A percentile compares a stretch with the other conserved stretches of the same genome.
Evolutionary conservation across 2,888 invertebrate species (phyloP).

Genomic region (Troides aeacus): DNA sequence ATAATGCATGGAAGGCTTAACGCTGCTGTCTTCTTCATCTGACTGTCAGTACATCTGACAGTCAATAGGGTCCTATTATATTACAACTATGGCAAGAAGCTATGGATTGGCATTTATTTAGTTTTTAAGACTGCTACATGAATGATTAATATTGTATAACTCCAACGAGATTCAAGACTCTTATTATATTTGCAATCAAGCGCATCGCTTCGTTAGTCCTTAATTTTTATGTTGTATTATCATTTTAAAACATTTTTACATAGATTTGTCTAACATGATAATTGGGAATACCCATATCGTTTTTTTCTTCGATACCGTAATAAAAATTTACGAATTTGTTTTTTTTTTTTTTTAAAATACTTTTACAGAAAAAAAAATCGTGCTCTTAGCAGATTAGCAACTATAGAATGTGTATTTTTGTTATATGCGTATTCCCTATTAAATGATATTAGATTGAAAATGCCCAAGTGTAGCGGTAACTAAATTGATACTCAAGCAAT

Average conservation of each 20-base stretch:
- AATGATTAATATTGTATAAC: constrained; percentile 12
- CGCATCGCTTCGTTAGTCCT: constrained; percentile 18
- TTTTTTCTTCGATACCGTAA: too few species aligned
- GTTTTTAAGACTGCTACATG: constrained; percentile 15
- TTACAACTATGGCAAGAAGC: background rate
- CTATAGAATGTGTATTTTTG: too few species aligned
- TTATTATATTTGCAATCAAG: constrained; percentile 4
- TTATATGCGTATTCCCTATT: background rate
- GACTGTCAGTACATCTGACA: background rate
- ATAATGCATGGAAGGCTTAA: constrained; percentile 28
- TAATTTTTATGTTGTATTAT: constrained; percentile 14
- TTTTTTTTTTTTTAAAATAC: too few species aligned
- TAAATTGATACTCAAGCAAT: constrained; percentile 41
- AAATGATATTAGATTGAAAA: background rate
- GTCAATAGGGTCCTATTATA: background rate
- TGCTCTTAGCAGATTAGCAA: too few species aligned
- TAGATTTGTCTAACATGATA: constrained; percentile 3
- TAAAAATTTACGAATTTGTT: too few species aligned
- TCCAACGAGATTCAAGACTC: constrained; percentile 26
- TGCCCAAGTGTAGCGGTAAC: constrained; percentile 14
- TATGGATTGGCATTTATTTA: constrained; percentile 16
- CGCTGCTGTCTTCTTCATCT: constrained; percentile 19
- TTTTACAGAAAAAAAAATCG: too few species aligned
- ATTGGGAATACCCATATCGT: background rate
- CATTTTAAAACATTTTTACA: background rate